These are phyloP conservation scores for Scaptomyza hsui DNA, from an alignment of 1,140 invertebrate genomes.

Conservation along the genomic window DNA sequence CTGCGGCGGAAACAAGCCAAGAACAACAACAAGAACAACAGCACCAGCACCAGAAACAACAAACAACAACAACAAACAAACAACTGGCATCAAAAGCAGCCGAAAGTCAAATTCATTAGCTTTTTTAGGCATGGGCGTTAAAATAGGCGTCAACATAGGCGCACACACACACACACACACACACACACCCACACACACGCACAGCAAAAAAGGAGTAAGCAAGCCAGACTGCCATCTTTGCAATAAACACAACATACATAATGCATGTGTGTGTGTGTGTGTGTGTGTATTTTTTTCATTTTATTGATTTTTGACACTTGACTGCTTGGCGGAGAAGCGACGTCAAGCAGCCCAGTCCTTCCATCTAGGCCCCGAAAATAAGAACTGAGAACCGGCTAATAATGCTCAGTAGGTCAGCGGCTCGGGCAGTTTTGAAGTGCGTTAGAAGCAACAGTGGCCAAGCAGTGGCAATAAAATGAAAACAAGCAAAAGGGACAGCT, in stretches of 20 bases:
- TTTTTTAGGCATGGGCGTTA: slow-evolving; percentile 11
- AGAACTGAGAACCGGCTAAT: slow-evolving; percentile 68
- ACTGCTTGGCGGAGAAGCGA: slow-evolving; percentile 27
- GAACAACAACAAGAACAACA: slow-evolving; percentile 27
- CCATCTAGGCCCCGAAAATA: no score
- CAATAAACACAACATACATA: neutral
- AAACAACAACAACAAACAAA: slow-evolving; percentile 8
- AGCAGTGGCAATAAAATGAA: slow-evolving; percentile 46
- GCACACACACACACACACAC: neutral
- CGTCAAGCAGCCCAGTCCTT: slow-evolving; percentile 10
- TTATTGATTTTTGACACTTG: slow-evolving; percentile 75
- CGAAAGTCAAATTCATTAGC: slow-evolving; percentile 55
- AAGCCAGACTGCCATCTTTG: slow-evolving; percentile 23
- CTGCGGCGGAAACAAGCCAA: slow-evolving; percentile 43
- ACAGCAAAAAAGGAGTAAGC: slow-evolving; percentile 43
- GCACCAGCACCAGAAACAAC: slow-evolving; percentile 21
- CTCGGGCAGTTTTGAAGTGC: slow-evolving; percentile 67
- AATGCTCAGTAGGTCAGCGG: slow-evolving; percentile 76
- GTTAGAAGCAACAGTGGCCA: slow-evolving; percentile 77
- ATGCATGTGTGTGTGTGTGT: neutral
- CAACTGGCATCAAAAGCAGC: slow-evolving; percentile 11
- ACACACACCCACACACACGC: neutral
- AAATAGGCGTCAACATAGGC: slow-evolving; percentile 7
- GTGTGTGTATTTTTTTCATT: slow-evolving; percentile 37
- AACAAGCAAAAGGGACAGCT: neutral